Conservation (phyloP, 2,113 vertebrate species). For the Calyptommatus sinebrachiatus region DNA sequence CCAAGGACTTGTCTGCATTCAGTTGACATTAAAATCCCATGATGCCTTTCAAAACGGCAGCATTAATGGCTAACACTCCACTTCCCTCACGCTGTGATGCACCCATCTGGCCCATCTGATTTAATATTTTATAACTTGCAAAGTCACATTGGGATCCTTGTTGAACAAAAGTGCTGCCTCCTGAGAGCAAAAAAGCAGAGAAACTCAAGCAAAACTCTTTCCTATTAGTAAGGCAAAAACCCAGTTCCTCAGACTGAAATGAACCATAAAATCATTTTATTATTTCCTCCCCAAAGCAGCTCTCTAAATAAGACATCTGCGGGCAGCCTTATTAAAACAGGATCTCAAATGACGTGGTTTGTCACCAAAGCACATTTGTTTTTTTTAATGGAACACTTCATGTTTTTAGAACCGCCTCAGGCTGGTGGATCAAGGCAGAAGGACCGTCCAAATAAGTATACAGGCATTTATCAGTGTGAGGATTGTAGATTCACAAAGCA, state of each 20-base stretch:
- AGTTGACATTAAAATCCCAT: conserved; percentile 17
- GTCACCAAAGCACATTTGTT: too few relatives aligned
- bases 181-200: not conserved
- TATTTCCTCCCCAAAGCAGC: not conserved
- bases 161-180: not conserved
- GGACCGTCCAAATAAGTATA: too few relatives aligned
- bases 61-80: not conserved
- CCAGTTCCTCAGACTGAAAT: not conserved
- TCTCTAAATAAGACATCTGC: not conserved
- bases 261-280: not conserved
- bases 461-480: too few relatives aligned
- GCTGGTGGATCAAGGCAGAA: too few relatives aligned
- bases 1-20: fast-evolving
- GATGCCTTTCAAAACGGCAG: not conserved
- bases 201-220: not conserved
- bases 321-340: too few relatives aligned
- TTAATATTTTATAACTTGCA: conserved; percentile 34
- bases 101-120: not conserved
- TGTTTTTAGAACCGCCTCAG: too few relatives aligned
- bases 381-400: too few relatives aligned
- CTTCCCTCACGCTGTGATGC: not conserved
- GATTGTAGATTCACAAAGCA: too few relatives aligned
- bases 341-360: too few relatives aligned
- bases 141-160: conserved; percentile 21
- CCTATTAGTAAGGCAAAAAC: not conserved